Conservation (phyloP, 2,797 vertebrate genomes). For the Falco rusticolus region DNA sequence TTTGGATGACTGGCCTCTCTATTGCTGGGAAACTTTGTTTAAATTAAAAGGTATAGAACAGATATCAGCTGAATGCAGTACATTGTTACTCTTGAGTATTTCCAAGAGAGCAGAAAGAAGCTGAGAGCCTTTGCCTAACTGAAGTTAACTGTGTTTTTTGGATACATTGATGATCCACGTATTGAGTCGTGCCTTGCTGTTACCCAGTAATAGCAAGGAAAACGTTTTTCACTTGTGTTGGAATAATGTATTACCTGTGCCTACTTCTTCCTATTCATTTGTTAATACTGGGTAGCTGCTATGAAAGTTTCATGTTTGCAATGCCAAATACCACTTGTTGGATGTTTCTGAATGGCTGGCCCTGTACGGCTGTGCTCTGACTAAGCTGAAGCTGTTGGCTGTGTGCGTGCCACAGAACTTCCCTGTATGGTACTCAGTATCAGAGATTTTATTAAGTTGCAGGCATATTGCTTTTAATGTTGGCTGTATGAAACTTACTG, state of each 20-base stretch:
- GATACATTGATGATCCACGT: background rate
- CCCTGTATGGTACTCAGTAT: background rate
- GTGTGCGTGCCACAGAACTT: fast-evolving
- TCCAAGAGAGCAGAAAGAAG: background rate
- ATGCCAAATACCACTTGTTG: background rate
- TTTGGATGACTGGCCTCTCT: background rate
- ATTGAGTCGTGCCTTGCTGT: background rate
- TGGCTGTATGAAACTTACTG: background rate
- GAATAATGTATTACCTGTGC: background rate
- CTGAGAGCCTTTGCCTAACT: background rate
- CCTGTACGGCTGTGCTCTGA: background rate
- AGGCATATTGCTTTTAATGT: slow-evolving; percentile 2
- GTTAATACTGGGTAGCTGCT: background rate
- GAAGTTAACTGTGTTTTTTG: background rate
- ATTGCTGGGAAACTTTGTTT: background rate
- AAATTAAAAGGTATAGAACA: background rate
- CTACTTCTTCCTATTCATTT: background rate
- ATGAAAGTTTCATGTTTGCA: background rate
- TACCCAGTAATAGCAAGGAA: background rate
- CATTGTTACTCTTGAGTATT: background rate
- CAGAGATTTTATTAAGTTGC: background rate
- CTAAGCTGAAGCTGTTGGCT: background rate
- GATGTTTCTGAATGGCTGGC: background rate
- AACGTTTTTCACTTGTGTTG: background rate
- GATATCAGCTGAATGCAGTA: background rate